These are phyloP conservation scores for Oncorhynchus gorbuscha DNA, from an alignment of 2,113 vertebrate species.

Conservation along the genomic window DNA sequence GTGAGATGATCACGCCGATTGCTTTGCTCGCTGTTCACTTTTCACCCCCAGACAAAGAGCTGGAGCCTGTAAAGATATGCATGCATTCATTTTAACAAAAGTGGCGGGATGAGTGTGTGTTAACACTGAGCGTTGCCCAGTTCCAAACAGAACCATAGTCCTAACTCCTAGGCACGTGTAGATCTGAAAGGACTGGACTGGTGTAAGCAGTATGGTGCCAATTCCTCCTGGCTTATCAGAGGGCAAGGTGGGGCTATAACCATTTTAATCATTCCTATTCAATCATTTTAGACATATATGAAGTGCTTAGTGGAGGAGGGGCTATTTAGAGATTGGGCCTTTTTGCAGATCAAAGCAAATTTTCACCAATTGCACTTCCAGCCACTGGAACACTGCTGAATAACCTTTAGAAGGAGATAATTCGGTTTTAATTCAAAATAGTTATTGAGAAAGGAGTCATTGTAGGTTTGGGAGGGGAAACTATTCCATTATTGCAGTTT, in stretches of 20 bases:
- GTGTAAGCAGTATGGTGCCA: conserved; percentile 40
- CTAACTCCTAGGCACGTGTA: conserved; percentile 18
- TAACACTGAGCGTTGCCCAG: conserved; percentile 10
- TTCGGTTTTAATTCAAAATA: conserved; percentile 14
- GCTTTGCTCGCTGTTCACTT: background rate
- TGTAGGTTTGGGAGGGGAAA: conserved; percentile 16
- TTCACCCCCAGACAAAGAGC: background rate
- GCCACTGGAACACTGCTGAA: conserved; percentile 40
- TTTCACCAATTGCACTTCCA: conserved; percentile 57
- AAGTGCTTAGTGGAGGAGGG: background rate
- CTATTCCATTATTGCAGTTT: conserved; percentile 16
- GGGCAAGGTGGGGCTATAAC: background rate
- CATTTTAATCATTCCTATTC: background rate
- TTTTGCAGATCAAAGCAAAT: conserved; percentile 23
- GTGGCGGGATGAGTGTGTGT: conserved; percentile 29
- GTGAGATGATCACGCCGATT: background rate
- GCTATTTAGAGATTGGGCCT: background rate
- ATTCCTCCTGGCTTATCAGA: background rate
- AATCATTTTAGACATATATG: background rate
- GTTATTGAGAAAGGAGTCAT: conserved; percentile 33
- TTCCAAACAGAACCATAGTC: conserved; percentile 12
- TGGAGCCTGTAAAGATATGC: conserved; percentile 58
- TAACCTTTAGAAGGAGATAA: conserved; percentile 7
- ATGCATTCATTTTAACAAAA: conserved; percentile 58
- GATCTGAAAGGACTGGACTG: conserved; percentile 16